These are phyloP conservation scores for Incurvaria masculella DNA, from an alignment of 2,888 invertebrate genomes.

Conservation along the genomic window DNA sequence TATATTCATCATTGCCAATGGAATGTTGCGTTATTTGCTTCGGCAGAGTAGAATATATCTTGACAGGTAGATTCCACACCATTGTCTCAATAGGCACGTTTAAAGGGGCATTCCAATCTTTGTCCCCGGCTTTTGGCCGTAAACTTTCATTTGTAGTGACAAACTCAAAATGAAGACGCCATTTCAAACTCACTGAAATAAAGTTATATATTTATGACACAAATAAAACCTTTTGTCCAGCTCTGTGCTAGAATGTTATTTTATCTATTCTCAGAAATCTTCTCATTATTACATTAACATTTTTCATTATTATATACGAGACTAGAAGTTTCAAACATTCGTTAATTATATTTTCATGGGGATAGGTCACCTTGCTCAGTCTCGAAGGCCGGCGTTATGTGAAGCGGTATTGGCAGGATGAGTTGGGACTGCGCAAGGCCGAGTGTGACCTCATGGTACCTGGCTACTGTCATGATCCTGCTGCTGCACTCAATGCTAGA, in stretches of 20 bases:
- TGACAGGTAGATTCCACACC: constrained; percentile 97
- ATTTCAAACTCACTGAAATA: constrained; percentile 76
- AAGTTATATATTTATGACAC: constrained; percentile 5
- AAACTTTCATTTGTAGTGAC: constrained; percentile 76
- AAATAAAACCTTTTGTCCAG: too few relatives aligned
- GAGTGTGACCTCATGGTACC: constrained; percentile 90
- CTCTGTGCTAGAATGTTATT: too few relatives aligned
- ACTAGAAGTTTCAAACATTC: too few relatives aligned
- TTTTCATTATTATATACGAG: too few relatives aligned
- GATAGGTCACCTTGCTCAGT: constrained; percentile 71
- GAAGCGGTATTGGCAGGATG: constrained; percentile 89
- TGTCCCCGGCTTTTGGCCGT: constrained; percentile 53
- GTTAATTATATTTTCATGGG: too few relatives aligned
- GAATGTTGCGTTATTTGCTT: constrained; percentile 70
- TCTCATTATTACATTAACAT: too few relatives aligned
- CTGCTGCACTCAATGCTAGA: constrained; percentile 48
- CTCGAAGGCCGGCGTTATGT: constrained; percentile 93
- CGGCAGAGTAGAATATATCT: constrained; percentile 89
- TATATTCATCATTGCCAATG: constrained; percentile 44
- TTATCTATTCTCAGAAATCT: too few relatives aligned
- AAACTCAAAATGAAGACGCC: constrained; percentile 98
- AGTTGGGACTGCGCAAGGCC: constrained; percentile 86
- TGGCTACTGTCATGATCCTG: constrained; percentile 74
- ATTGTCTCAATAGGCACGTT: constrained; percentile 94
- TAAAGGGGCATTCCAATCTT: constrained; percentile 80